A percentile compares a stretch with the other conserved stretches of the same genome.
These are phyloP conservation scores for Isaurus tuberculatus DNA, from an alignment of 92 coral and sea anemone genomes.

Conservation along the genomic window DNA sequence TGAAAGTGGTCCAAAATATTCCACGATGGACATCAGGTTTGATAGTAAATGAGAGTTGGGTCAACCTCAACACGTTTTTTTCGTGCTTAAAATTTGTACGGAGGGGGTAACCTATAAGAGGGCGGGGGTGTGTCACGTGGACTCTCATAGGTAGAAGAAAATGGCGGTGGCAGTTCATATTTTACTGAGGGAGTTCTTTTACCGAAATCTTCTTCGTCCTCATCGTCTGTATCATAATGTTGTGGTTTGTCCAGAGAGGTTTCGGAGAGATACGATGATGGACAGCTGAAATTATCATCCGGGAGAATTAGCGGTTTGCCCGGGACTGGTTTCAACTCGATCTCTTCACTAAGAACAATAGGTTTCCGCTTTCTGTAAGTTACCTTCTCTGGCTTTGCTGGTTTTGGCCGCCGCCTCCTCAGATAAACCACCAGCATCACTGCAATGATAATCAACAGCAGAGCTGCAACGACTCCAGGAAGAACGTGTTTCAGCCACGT, in stretches of 20 bases:
- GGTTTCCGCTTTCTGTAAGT: conserved; percentile 93
- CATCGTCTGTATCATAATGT: conserved; percentile 62
- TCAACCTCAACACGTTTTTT: neutral
- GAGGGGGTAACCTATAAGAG: conserved; percentile 74
- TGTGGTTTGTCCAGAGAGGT: conserved; percentile 74
- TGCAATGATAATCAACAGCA: conserved; percentile 72
- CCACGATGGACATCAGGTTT: too few species aligned
- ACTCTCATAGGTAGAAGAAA: conserved; percentile 51
- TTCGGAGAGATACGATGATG: conserved; percentile 86
- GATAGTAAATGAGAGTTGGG: too few species aligned
- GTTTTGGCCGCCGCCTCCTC: conserved; percentile 84
- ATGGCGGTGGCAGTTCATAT: conserved; percentile 88
- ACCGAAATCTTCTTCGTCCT: conserved; percentile 76
- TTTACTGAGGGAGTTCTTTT: conserved; percentile 67
- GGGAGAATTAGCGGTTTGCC: conserved; percentile 94
- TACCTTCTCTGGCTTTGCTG: conserved; percentile 74
- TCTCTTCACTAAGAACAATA: conserved; percentile 83
- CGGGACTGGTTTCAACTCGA: conserved; percentile 76
- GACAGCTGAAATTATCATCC: conserved; percentile 80
- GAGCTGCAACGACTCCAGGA: conserved; percentile 73
- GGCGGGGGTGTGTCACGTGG: conserved; percentile 83
- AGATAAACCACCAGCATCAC: conserved; percentile 61
- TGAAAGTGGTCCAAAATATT: too few species aligned
- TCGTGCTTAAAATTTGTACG: conserved; percentile 33
- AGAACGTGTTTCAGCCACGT: conserved; percentile 92